Conservation (phyloP, 1,140 invertebrate species). For the Hesperophylax magnus region DNA sequence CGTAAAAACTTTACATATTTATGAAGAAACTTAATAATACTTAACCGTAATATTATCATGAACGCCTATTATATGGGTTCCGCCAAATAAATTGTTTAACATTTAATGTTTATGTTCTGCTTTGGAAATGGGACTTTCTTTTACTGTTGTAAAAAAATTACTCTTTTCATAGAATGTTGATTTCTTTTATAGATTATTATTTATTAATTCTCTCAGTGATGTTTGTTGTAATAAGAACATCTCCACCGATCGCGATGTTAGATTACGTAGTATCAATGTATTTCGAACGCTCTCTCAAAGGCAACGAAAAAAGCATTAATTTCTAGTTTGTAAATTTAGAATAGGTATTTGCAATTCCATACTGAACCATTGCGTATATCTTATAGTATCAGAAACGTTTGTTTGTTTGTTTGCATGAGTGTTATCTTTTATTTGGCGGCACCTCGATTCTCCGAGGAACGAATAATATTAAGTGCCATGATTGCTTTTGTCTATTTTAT, state of each 20-base stretch:
- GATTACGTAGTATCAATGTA: no score
- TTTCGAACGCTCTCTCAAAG: no score
- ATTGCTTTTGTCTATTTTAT: conserved; percentile 4
- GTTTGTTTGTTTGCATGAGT: not conserved
- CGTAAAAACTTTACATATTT: not conserved
- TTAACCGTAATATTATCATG: not conserved
- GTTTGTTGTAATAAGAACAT: no score
- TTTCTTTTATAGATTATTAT: no score
- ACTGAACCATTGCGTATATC: not conserved
- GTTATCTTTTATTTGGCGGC: not conserved
- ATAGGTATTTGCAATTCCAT: not conserved
- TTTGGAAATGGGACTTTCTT: no score
- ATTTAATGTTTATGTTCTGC: no score
- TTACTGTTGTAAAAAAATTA: no score
- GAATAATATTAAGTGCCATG: not conserved
- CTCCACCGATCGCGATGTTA: no score
- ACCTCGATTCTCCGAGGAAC: not conserved
- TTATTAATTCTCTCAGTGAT: no score
- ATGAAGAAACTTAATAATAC: not conserved
- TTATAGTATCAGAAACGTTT: not conserved
- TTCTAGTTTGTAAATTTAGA: not conserved
- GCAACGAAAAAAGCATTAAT: not conserved
- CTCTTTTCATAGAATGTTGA: no score
- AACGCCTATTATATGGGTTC: not conserved
- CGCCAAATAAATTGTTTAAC: not conserved